Evolutionary conservation across 1,140 invertebrate genomes (phyloP).

Genomic region (Patella vulgata): DNA sequence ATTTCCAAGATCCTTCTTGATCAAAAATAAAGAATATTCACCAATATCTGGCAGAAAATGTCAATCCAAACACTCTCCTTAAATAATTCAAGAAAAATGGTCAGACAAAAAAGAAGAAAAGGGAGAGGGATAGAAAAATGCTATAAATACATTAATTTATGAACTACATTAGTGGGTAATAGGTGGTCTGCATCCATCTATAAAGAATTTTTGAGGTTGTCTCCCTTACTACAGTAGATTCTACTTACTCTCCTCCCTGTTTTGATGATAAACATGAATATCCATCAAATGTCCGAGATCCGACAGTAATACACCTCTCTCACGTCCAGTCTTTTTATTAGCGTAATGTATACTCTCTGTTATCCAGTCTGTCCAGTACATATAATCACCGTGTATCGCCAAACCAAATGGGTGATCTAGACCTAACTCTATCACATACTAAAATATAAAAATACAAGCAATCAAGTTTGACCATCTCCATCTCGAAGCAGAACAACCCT

Average conservation of each 20-base stretch:
- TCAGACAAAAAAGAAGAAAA: too few species aligned
- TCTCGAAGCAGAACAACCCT: not conserved
- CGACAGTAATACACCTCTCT: constrained; percentile 61
- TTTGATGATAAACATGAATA: constrained; percentile 82
- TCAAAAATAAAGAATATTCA: too few species aligned
- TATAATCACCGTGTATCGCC: constrained; percentile 87
- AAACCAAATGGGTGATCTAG: constrained; percentile 92
- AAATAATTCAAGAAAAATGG: too few species aligned
- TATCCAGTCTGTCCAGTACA: constrained; percentile 98
- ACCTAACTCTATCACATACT: constrained; percentile 70
- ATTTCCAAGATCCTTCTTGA: too few species aligned
- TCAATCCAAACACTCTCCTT: too few species aligned
- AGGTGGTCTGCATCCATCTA: too few species aligned
- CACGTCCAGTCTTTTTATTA: constrained; percentile 83
- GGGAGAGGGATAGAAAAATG: too few species aligned
- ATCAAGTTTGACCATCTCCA: not conserved
- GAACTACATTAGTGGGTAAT: too few species aligned
- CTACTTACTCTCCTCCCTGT: constrained; percentile 69
- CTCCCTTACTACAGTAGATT: too few species aligned
- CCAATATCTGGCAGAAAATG: too few species aligned
- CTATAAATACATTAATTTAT: too few species aligned
- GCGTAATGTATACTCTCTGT: constrained; percentile 56
- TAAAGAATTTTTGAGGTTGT: too few species aligned
- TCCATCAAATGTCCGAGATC: constrained; percentile 84
- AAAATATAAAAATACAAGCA: constrained; percentile 4